phyloP scores from a whole-genome alignment of 2,113 vertebrate genomes.

The Sus scrofa region DNA sequence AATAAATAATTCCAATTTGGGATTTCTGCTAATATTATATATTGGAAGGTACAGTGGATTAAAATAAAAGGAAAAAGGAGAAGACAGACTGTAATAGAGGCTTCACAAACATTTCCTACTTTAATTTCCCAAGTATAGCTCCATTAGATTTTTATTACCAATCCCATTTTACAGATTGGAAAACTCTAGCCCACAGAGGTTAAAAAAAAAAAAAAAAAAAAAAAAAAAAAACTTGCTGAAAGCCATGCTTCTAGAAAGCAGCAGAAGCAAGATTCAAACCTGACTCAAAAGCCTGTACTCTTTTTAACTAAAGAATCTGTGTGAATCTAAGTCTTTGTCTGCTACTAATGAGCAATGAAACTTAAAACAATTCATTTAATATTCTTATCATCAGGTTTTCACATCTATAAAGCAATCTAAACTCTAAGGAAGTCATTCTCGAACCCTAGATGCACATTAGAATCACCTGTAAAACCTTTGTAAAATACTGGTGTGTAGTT shows the following conservation, averaged over 20 bases:
- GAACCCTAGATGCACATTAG: not conserved
- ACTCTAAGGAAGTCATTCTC: no score
- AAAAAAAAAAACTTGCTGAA: not conserved
- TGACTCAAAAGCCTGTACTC: not conserved
- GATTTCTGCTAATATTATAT: not conserved
- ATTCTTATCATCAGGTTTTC: no score
- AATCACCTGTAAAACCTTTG: not conserved
- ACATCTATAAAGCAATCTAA: no score
- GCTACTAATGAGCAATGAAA: not conserved
- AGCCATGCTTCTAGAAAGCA: not conserved
- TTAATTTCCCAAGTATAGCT: not conserved
- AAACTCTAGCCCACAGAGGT: not conserved
- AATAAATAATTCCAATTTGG: not conserved
- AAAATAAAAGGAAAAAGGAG: not conserved
- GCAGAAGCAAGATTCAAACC: not conserved
- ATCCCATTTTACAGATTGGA: not conserved
- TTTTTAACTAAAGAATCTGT: not conserved
- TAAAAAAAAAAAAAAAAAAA: conserved; percentile 19
- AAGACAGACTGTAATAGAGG: not conserved
- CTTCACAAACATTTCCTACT: not conserved
- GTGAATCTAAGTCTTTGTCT: not conserved
- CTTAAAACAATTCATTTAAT: no score
- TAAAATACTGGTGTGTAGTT: not conserved
- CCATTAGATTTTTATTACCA: conserved; percentile 16
- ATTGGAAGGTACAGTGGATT: not conserved